Conservation (phyloP, 2,888 invertebrate genomes). For the Argyresthia albistria region DNA sequence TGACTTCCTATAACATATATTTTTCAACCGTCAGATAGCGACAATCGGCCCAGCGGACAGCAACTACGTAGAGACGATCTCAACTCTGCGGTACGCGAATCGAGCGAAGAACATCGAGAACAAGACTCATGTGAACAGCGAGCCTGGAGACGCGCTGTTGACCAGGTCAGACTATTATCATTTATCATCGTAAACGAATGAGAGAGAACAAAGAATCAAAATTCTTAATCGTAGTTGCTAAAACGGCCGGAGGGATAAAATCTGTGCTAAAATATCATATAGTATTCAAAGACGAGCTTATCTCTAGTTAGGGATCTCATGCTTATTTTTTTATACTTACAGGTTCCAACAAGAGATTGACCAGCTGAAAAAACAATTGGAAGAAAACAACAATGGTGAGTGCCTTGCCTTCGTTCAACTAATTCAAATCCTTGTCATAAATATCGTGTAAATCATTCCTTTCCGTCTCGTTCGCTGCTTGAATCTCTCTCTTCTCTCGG, state of each 20-base stretch:
- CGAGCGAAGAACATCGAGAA: constrained; percentile 98
- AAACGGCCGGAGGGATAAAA: too few relatives aligned
- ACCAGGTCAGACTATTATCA: constrained; percentile 68
- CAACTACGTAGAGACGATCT: constrained; percentile 98
- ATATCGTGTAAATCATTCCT: too few relatives aligned
- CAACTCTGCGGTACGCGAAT: constrained; percentile 96
- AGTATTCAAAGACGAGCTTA: too few relatives aligned
- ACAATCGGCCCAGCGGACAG: constrained; percentile 97
- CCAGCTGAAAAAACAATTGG: constrained; percentile 88
- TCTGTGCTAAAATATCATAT: too few relatives aligned
- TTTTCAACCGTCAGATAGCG: constrained; percentile 78
- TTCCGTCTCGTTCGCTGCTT: too few relatives aligned
- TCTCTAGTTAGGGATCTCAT: too few relatives aligned
- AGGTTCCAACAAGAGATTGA: constrained; percentile 96
- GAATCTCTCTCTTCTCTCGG: too few relatives aligned
- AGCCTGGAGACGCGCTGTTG: constrained; percentile 96
- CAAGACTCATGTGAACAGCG: constrained; percentile 95
- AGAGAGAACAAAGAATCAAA: constrained; percentile 97
- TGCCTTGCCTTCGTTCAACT: background rate
- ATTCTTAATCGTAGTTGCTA: too few relatives aligned
- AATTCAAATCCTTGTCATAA: too few relatives aligned
- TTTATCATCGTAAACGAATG: constrained; percentile 78
- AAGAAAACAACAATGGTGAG: constrained; percentile 75
- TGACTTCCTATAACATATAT: too few relatives aligned
- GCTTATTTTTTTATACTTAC: constrained; percentile 9